A percentile compares a stretch with the other conserved stretches of the same genome.
These are phyloP conservation scores for Hippolais icterina DNA, from an alignment of 2,113 vertebrate genomes.

Conservation along the genomic window DNA sequence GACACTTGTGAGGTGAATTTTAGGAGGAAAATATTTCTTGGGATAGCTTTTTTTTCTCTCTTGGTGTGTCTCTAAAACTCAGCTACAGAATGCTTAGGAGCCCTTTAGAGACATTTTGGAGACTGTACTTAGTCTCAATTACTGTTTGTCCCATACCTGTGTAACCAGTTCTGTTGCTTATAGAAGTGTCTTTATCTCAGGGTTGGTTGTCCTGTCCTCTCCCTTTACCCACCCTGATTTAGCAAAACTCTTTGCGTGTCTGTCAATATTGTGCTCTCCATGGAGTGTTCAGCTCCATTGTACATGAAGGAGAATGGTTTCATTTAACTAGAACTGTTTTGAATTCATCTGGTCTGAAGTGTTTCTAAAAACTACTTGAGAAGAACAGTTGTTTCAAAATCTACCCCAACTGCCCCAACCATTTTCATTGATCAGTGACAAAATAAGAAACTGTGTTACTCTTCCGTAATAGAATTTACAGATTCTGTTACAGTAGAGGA, in stretches of 20 bases:
- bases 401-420: neutral
- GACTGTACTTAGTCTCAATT: neutral
- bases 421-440: neutral
- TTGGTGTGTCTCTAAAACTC: neutral
- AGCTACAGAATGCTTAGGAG: neutral
- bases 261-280: neutral
- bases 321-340: neutral
- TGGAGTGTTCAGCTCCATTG: neutral
- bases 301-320: neutral
- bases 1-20: neutral
- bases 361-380: neutral
- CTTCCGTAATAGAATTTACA: neutral
- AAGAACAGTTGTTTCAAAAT: neutral
- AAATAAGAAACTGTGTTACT: neutral
- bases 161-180: neutral
- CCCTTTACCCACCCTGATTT: neutral
- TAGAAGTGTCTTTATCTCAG: neutral
- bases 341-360: neutral
- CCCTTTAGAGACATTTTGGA: neutral
- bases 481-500: neutral
- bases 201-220: neutral
- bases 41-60: neutral
- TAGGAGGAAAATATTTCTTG: neutral
- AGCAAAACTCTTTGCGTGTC: neutral
- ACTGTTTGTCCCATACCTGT: neutral